Percentiles rank a stretch among this genome's conserved stretches.
phyloP scores from a whole-genome alignment of 2,113 vertebrate genomes.

The Trachemys scripta region DNA sequence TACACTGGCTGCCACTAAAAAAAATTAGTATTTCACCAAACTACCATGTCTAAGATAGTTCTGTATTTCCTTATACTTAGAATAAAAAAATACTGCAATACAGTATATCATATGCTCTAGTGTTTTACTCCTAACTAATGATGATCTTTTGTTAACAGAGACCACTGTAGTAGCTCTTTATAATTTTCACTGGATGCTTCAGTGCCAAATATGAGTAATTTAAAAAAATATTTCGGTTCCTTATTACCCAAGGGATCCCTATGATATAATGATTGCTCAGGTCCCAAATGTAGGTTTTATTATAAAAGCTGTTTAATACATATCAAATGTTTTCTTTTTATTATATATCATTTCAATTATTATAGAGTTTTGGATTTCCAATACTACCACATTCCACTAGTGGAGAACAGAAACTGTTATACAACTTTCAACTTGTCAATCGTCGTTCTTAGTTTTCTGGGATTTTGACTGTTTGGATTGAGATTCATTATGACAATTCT shows the following conservation, averaged over 20 bases:
- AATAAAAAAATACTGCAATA: neutral
- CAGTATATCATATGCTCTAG: neutral
- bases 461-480: neutral
- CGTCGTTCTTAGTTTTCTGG: neutral
- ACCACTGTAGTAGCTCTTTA: neutral
- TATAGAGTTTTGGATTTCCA: neutral
- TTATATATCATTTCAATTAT: neutral
- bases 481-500: neutral
- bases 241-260: neutral
- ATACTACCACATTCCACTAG: neutral
- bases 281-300: neutral
- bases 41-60: neutral
- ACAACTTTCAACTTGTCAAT: neutral
- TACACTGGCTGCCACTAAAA: neutral
- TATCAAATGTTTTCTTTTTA: neutral
- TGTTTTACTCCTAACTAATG: neutral
- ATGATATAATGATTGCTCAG: neutral
- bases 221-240: neutral
- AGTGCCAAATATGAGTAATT: neutral
- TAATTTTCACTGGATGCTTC: neutral
- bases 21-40: neutral
- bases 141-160: neutral
- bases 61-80: neutral
- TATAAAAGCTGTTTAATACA: neutral
- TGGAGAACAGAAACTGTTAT: neutral